Evolutionary conservation across 2,113 vertebrate genomes (phyloP).

Genomic region (Beaufortia kweichowensis): DNA sequence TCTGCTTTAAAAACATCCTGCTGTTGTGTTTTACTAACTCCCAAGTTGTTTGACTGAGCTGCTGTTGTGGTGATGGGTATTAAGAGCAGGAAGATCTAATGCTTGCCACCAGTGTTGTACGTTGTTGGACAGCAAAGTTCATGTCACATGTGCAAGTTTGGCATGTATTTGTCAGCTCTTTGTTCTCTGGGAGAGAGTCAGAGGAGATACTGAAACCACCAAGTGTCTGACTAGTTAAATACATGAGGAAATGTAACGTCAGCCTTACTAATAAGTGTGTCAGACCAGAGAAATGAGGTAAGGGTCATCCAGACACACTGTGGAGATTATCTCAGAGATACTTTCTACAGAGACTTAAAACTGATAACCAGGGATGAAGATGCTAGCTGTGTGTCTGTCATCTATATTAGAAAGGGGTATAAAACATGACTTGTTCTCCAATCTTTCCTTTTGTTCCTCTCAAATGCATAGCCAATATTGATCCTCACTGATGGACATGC

Average conservation of each 20-base stretch:
- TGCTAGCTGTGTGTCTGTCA: constrained; percentile 4
- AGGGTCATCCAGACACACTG: background rate
- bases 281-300: constrained; percentile 8
- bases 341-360: too few species aligned
- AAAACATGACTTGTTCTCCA: constrained; percentile 17
- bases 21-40: background rate
- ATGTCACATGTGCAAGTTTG: background rate
- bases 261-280: background rate
- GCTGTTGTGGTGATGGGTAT: background rate
- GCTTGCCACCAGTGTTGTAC: background rate
- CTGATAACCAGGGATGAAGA: too few species aligned
- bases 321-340: background rate
- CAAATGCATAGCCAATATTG: constrained; percentile 13
- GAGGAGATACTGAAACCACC: constrained; percentile 2
- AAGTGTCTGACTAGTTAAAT: background rate
- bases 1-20: background rate
- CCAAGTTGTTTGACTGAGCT: background rate
- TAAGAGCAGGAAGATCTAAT: background rate
- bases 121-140: constrained; percentile 16
- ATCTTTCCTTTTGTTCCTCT: constrained; percentile 2
- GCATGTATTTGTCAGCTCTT: background rate
- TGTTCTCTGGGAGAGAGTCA: background rate
- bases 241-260: background rate
- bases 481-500: constrained; percentile 16
- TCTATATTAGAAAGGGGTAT: background rate